Base-by-base conservation (phyloP, 1,140 invertebrate genomes). In the Triops longicaudatus region DNA sequence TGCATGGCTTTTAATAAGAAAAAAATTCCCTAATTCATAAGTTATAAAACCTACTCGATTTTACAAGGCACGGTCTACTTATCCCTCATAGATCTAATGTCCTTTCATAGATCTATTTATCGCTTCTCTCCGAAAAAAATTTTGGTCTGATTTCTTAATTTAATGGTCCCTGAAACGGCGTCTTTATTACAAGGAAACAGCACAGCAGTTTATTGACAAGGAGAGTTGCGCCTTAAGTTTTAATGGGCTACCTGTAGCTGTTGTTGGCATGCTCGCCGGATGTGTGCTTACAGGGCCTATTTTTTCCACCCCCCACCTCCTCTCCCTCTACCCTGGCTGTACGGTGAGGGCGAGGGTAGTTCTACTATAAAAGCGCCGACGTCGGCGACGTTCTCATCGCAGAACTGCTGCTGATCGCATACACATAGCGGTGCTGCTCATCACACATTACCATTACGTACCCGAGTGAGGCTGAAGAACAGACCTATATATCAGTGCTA, bases 181-280 rank as follows among this genome's bases (percentile, higher is more conserved):
- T 22, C 50, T 63, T 63, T 63, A 63, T 22, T 22, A 63, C 50
- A 14, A 63, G 50, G 50, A 63, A 63, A 63, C 22, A 63, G 50
- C 50, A 63, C 10, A 17, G 50, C 50, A 10, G 50, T 63, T 63
- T 63, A 63, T 63, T 63, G 50, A 63, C 50, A 63, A 63, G 50
- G 50, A 63, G 50, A 63, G 50, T 63, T 63, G 50, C 50, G 50
- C 50, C 50, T 22, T 63, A 63, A 63, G n/a, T 63, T 63, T 63
- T 63, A 63, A 63, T 63, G 50, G 50, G 50, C 50, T 63, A 63
- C 50, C 50, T 63, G 50, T 63, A 63, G 50, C 50, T 63, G 22
- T 63, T n/a, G 50, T 14, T 63, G 50, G 50, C 50, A 63, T 63
- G 50, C 50, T 63, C 50, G 14, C 50, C 17, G 50, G 14, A 63